phyloP scores from a whole-genome alignment of 2,888 invertebrate species.

The Schizotus pectinicornis region DNA sequence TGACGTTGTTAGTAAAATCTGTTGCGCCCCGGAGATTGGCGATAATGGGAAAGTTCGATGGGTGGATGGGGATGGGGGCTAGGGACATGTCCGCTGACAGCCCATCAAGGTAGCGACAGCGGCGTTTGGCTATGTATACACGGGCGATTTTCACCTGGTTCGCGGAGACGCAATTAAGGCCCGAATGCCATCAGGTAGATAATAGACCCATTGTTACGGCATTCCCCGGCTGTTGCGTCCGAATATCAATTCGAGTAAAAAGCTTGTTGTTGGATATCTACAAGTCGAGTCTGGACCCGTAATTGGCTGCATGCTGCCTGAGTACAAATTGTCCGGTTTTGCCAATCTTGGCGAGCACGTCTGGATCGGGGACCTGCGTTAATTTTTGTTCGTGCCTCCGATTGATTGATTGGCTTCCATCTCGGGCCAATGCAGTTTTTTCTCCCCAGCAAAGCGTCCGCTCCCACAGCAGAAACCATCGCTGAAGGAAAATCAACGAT shows the following conservation, averaged over 20 bases:
- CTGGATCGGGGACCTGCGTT: constrained; percentile 27
- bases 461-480: too few relatives aligned
- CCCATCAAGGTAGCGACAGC: too few relatives aligned
- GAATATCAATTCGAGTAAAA: constrained; percentile 48
- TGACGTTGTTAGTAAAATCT: too few relatives aligned
- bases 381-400: constrained; percentile 35
- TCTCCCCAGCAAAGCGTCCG: constrained; percentile 27
- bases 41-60: too few relatives aligned
- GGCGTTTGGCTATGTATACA: constrained; percentile 5
- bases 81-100: too few relatives aligned
- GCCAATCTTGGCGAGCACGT: constrained; percentile 40
- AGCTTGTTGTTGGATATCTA: constrained; percentile 39
- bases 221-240: constrained; percentile 52
- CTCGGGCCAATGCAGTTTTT: constrained; percentile 38
- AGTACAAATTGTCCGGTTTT: constrained; percentile 48
- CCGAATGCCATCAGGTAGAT: constrained; percentile 55
- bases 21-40: too few relatives aligned
- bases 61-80: too few relatives aligned
- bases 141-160: constrained; percentile 16
- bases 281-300: constrained; percentile 34
- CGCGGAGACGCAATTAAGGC: constrained; percentile 49
- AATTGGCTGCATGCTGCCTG: constrained; percentile 39
- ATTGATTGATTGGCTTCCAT: constrained; percentile 38
- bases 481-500: too few relatives aligned
- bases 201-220: constrained; percentile 58